A percentile compares a stretch with the other conserved stretches of the same genome.
Evolutionary conservation across 1,140 invertebrate species (phyloP).

Genomic region (Aphelenchoides fujianensis): DNA sequence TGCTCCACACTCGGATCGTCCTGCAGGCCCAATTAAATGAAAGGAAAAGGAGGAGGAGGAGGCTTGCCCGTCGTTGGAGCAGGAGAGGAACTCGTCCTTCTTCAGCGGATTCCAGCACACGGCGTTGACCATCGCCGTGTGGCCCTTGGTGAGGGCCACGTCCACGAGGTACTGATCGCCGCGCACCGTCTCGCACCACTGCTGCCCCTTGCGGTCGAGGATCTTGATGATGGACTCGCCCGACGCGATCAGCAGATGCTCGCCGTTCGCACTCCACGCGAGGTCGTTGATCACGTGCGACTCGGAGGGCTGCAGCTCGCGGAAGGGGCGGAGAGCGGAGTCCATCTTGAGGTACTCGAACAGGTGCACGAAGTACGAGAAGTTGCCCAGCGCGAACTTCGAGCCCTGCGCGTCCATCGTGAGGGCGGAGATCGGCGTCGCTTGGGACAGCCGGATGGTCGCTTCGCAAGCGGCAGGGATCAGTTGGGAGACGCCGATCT

Average conservation of each 20-base stretch:
- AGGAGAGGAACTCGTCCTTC: slow-evolving; percentile 89
- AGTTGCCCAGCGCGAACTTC: slow-evolving; percentile 79
- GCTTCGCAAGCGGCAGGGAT: slow-evolving; percentile 48
- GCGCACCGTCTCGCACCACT: slow-evolving; percentile 89
- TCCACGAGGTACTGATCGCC: slow-evolving; percentile 93
- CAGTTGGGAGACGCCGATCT: slow-evolving; percentile 48
- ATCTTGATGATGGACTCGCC: slow-evolving; percentile 81
- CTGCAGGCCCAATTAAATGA: slow-evolving; percentile 63
- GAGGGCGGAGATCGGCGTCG: slow-evolving; percentile 70
- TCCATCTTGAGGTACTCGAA: slow-evolving; percentile 99
- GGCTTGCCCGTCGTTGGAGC: slow-evolving; percentile 75
- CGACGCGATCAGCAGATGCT: slow-evolving; percentile 86
- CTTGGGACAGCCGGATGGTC: slow-evolving; percentile 20
- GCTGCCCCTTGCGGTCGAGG: slow-evolving; percentile 89
- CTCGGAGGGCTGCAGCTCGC: slow-evolving; percentile 87
- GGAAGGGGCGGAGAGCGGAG: slow-evolving; percentile 79
- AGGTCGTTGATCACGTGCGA: slow-evolving; percentile 86
- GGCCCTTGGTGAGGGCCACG: slow-evolving; percentile 89
- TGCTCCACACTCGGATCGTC: slow-evolving; percentile 84
- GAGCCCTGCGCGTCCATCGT: slow-evolving; percentile 87
- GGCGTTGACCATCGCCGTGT: slow-evolving; percentile 82
- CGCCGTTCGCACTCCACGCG: slow-evolving; percentile 88
- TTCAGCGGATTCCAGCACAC: slow-evolving; percentile 89
- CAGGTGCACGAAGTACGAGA: slow-evolving; percentile 90
- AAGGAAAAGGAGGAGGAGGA: slow-evolving; percentile 25